Evolutionary conservation across 1,140 invertebrate species (phyloP), one percentile per base, ranked within the genome.

Genomic region (Marisa cornuarietis): DNA sequence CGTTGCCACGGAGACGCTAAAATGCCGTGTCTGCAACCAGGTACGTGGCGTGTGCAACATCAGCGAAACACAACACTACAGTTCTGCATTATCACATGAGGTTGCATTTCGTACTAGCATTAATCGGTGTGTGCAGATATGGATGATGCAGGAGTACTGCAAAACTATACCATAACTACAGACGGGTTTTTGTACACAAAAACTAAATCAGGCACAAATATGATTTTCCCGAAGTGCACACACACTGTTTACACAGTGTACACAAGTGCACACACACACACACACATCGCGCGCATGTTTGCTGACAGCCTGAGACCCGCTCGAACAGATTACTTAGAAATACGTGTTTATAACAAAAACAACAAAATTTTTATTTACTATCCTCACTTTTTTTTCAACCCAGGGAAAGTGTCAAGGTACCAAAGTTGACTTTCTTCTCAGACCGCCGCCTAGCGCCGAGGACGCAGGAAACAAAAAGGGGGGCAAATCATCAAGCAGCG

Each of bases 21-120:
- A 81, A n/a, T 88, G 87, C 62, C 76, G 83, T 7, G 81, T 82
- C 20, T 88, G 87, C 78, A 85, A 83, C 71, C 87, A 88, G 79
- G 85, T 86, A 6, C 31, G 72, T 52, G 10, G 0, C n/a, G 11
- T 6, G 13, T 42, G 1, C 0, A 42, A 6, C 31, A 42, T 42
- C 6, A 42, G 31, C 31, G 6, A 42, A 4, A 42, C 31, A 42
- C 0, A 42, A 42, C 31, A 42, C 31, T 42, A 42, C 31, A 42
- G 31, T 42, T 42, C 1, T 42, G 1, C 31, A 42, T 42, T 42
- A 42, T 42, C 0, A 42, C 31, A 42, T 42, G 31, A 42, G 31
- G 31, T 6, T 42, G 2, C 31, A 42, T 42, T 42, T 42, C 31
- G 3, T 42, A 0, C 31, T 42, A 0, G 31, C 31, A 42, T 42